These are phyloP conservation scores for Tangara arthus DNA, from an alignment of 2,797 vertebrate species.

Conservation along the genomic window DNA sequence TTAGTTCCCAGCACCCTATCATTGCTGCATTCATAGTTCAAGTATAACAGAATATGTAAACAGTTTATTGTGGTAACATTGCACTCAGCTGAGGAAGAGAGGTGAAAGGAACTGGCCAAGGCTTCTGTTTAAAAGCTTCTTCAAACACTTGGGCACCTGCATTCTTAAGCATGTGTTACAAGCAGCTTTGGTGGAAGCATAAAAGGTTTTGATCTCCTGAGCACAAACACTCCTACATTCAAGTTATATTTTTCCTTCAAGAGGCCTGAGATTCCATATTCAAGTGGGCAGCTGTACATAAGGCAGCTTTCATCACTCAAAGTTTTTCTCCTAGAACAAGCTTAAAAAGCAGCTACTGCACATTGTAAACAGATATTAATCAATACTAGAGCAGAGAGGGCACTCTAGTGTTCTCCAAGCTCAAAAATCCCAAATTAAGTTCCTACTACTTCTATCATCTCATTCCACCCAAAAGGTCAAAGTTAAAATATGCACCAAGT, in stretches of 20 bases:
- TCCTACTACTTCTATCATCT: background rate
- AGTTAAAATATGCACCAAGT: background rate
- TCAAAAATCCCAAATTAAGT: background rate
- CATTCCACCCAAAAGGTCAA: background rate
- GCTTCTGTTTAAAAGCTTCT: background rate
- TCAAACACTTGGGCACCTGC: background rate
- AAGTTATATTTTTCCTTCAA: background rate
- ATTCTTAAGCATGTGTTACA: background rate
- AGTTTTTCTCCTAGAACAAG: background rate
- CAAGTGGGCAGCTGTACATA: background rate
- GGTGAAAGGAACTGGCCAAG: background rate
- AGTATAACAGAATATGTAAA: constrained; percentile 19
- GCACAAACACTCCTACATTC: background rate
- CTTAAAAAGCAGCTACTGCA: background rate
- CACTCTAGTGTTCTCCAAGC: background rate
- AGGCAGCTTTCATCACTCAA: background rate
- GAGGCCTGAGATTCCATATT: background rate
- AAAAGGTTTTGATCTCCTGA: background rate
- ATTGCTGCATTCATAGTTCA: background rate
- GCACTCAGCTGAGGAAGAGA: background rate
- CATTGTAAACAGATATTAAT: background rate
- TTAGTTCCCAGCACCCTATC: background rate
- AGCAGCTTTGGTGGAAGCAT: background rate
- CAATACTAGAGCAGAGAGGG: background rate
- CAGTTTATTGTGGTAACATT: background rate